phyloP scores from a whole-genome alignment of 2,888 invertebrate species.

The Mantis religiosa region DNA sequence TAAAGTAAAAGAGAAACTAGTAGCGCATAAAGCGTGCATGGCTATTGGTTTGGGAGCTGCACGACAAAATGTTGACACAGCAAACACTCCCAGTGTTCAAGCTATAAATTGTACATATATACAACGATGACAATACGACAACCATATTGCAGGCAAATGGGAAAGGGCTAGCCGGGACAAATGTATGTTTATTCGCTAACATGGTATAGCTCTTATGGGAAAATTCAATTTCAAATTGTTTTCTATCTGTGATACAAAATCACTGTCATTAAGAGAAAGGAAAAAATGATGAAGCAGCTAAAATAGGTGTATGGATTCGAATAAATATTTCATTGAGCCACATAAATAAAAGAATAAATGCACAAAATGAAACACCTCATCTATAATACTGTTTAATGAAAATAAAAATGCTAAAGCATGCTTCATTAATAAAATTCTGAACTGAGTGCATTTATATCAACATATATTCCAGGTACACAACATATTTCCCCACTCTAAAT shows the following conservation, averaged over 20 bases:
- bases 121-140: neutral
- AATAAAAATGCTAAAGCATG: no score
- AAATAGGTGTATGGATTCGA: no score
- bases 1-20: neutral
- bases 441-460: no score
- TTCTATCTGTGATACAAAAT: neutral
- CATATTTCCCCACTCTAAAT: no score
- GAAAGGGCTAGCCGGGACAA: neutral
- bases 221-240: constrained; percentile 6
- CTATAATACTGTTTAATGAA: no score
- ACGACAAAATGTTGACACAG: constrained; percentile 8
- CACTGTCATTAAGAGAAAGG: neutral
- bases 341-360: no score
- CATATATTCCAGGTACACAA: no score
- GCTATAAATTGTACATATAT: neutral
- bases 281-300: no score
- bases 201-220: neutral
- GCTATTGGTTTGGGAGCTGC: neutral
- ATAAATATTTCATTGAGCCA: no score
- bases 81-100: neutral
- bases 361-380: no score
- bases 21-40: neutral
- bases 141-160: neutral
- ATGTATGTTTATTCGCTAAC: neutral
- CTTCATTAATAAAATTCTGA: no score